Evolutionary conservation across 2,113 vertebrate genomes (phyloP).

Genomic region (Chloropsis cyanopogon): DNA sequence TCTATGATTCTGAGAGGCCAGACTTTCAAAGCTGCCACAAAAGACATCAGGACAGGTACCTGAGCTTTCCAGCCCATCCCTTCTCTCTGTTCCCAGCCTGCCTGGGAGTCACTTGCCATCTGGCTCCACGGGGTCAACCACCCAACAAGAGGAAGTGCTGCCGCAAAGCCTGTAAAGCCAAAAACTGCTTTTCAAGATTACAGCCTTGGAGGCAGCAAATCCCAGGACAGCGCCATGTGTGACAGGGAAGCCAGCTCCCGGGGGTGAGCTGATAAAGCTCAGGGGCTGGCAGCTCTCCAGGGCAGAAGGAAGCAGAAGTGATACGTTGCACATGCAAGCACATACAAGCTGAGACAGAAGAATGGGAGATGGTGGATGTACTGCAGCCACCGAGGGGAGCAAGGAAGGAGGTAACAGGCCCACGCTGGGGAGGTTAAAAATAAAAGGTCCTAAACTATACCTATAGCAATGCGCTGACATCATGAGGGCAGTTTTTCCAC

Average conservation of each 20-base stretch:
- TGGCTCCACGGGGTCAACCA: background rate
- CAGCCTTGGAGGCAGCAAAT: constrained; percentile 2
- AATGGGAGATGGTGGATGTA: accelerated
- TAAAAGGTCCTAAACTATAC: background rate
- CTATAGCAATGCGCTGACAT: background rate
- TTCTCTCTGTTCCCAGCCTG: background rate
- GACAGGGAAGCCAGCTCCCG: background rate
- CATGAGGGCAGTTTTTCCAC: background rate
- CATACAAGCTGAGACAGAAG: background rate
- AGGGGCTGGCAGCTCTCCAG: background rate
- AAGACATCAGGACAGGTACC: background rate
- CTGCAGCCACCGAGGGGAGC: background rate
- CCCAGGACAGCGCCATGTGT: background rate
- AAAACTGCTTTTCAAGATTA: constrained; percentile 47
- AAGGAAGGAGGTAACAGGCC: background rate
- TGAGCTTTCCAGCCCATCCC: background rate
- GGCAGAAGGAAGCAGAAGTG: background rate
- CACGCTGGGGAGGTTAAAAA: background rate
- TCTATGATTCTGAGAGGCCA: background rate
- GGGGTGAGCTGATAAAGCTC: background rate
- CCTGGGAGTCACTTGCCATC: background rate
- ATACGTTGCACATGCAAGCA: background rate
- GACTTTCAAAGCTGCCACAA: background rate
- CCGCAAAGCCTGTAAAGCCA: background rate
- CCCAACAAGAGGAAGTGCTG: background rate